phyloP scores from a whole-genome alignment of 2,113 vertebrate species.

The Lethenteron camtschaticum region DNA sequence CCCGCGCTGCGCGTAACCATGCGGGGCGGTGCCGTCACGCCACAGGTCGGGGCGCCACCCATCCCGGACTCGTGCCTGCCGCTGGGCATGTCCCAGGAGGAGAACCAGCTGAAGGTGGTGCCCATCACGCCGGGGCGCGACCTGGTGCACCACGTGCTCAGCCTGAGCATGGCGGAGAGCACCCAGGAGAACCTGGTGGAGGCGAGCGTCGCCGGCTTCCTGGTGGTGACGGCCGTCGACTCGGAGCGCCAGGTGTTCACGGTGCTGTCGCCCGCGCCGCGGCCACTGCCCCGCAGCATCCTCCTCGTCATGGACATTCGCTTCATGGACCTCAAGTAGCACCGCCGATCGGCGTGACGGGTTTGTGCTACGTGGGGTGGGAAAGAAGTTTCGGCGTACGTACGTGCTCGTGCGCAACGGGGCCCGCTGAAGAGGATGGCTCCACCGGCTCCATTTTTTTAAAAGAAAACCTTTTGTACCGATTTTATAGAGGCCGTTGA shows the following conservation, averaged over 20 bases:
- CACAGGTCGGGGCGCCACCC: constrained; percentile 55
- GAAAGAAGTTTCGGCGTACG: too few relatives aligned
- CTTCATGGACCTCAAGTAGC: constrained; percentile 76
- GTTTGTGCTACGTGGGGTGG: too few relatives aligned
- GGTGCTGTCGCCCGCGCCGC: constrained; percentile 60
- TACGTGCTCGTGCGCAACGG: too few relatives aligned
- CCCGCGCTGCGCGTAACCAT: too few relatives aligned
- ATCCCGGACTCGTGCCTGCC: constrained; percentile 92
- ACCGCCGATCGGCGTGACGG: neutral
- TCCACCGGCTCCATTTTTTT: too few relatives aligned
- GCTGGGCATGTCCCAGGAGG: constrained; percentile 88
- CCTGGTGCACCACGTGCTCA: constrained; percentile 80
- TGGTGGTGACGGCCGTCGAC: constrained; percentile 77
- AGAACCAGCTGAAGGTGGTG: constrained; percentile 88
- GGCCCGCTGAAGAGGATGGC: too few relatives aligned
- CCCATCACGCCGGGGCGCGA: constrained; percentile 76
- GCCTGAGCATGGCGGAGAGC: constrained; percentile 58
- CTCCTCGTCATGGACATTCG: constrained; percentile 96
- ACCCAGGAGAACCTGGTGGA: constrained; percentile 47
- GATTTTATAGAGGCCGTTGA: too few relatives aligned
- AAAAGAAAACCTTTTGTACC: too few relatives aligned
- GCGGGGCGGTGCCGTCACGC: too few relatives aligned
- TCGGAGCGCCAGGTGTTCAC: constrained; percentile 73
- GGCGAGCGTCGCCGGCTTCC: constrained; percentile 76
- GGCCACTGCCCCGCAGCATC: constrained; percentile 67